Percentiles rank a stretch among this genome's conserved stretches.
These are phyloP conservation scores for Ormyrus thymus DNA, from an alignment of 2,888 invertebrate genomes.

Conservation along the genomic window DNA sequence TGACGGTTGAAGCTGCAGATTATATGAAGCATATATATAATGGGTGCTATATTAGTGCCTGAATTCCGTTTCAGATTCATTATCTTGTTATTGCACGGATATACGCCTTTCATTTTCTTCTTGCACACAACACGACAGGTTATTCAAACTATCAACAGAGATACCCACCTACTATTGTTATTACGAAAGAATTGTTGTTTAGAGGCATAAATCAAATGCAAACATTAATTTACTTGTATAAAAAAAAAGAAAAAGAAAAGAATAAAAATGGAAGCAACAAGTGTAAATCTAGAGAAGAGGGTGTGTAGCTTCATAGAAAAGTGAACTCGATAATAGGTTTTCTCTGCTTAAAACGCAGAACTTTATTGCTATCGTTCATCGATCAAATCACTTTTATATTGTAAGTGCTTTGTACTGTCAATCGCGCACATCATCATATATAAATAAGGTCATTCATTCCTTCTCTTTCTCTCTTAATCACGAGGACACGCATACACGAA, in stretches of 20 bases:
- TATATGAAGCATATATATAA: constrained; percentile 28
- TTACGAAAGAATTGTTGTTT: constrained; percentile 2
- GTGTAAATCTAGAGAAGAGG: constrained; percentile 25
- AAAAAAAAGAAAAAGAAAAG: constrained; percentile 33
- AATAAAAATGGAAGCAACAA: constrained; percentile 17
- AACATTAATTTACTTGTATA: constrained; percentile 21
- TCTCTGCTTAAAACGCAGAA: constrained; percentile 61
- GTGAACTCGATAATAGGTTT: constrained; percentile 45
- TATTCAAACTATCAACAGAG: not conserved
- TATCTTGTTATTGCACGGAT: not conserved
- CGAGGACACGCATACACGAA: constrained; percentile 30
- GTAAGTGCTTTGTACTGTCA: constrained; percentile 55
- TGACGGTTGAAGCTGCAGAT: constrained; percentile 45
- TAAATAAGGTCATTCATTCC: constrained; percentile 43
- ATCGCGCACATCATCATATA: constrained; percentile 41
- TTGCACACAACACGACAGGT: not conserved
- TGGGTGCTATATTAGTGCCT: constrained; percentile 27
- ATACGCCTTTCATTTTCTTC: not conserved
- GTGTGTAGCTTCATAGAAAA: constrained; percentile 44
- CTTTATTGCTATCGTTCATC: constrained; percentile 58
- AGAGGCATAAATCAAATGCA: constrained; percentile 20
- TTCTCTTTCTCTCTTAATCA: not conserved
- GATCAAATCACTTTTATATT: constrained; percentile 53
- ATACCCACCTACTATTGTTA: constrained; percentile 38
- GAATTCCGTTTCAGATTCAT: constrained; percentile 43